Evolutionary conservation across 2,888 invertebrate genomes (phyloP), one percentile per base, ranked within the genome.

Genomic region (Drosophila kuntzei): DNA sequence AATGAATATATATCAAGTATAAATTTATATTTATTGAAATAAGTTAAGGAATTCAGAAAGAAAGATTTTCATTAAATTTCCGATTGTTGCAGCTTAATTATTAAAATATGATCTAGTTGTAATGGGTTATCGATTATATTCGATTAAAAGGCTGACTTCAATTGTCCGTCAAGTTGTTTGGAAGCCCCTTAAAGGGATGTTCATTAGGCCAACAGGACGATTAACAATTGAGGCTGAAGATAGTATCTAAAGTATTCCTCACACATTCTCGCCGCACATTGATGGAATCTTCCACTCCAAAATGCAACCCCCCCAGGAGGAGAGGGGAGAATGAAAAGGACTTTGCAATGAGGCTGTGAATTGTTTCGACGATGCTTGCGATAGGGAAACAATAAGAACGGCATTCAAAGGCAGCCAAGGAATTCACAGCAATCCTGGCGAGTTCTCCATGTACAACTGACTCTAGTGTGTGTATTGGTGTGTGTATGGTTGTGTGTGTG

Each of bases 321-420:
- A 8, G 20, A 9, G 27, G 3, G 25, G 4, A 6, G 5, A n/a
- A 6, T 25, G 36, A 20, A 47, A 34, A 37, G 34, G 34, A 59
- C 41, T 32, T 54, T 61, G 50, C 64, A 59, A 41, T 44, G 55
- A 57, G 69, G 43, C 71, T 62, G 47, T 25, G 74, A 75, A 75
- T 71, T 74, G 76, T 74, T 74, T 74, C 58, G 74, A 69, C 60
- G 58, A 59, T 49, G 68, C 66, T 54, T 58, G 66, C 79, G 71
- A 70, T 76, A 64, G 76, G 71, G 68, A 81, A 81, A 81, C 84
- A 81, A 84, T 84, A 76, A 70, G 69, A 70, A 66, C 70, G 69
- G 58, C 74, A 73, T 64, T 57, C 60, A 53, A 53, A 63, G 74
- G 61, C 62, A 74, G 65, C 64, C 60, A 71, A 73, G 82, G 82